A percentile compares a stretch with the other conserved stretches of the same genome.
phyloP scores from a whole-genome alignment of 2,888 invertebrate genomes.

The Shargacucullia verbasci region DNA sequence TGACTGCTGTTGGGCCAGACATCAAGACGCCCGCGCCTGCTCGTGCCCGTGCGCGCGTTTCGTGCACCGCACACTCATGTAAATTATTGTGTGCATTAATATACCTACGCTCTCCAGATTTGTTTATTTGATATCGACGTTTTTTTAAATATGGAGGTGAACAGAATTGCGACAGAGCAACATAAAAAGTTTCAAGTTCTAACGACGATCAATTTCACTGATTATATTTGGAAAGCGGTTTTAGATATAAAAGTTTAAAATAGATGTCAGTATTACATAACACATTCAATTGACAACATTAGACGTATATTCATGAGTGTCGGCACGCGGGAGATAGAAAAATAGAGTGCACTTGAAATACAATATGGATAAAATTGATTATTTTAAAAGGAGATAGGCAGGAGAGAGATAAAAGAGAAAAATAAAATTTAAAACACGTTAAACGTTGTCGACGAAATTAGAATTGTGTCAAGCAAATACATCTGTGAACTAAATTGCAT shows the following conservation, averaged over 20 bases:
- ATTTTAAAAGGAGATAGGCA: conserved; percentile 9
- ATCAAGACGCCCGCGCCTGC: conserved; percentile 68
- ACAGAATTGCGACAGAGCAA: conserved; percentile 9
- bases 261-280: conserved; percentile 9
- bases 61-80: conserved; percentile 25
- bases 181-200: conserved; percentile 7
- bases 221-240: conserved; percentile 35
- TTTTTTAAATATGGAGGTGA: conserved; percentile 10
- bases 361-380: conserved; percentile 9
- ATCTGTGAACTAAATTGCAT: conserved; percentile 39
- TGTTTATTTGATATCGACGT: conserved; percentile 25
- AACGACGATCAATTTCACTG: conserved; percentile 6
- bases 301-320: conserved; percentile 13
- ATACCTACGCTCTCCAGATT: conserved; percentile 19
- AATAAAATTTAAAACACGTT: conserved; percentile 6
- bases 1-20: conserved; percentile 67
- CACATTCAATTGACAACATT: conserved; percentile 23
- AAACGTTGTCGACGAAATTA: conserved; percentile 16
- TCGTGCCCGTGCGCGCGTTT: conserved; percentile 23
- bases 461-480: conserved; percentile 17
- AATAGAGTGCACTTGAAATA: conserved; percentile 33
- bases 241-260: conserved; percentile 21
- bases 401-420: conserved; percentile 8
- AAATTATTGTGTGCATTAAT: conserved; percentile 30
- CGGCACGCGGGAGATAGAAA: conserved; percentile 8